phyloP scores from a whole-genome alignment of 2,113 vertebrate genomes.

The Rousettus leschenaultii region DNA sequence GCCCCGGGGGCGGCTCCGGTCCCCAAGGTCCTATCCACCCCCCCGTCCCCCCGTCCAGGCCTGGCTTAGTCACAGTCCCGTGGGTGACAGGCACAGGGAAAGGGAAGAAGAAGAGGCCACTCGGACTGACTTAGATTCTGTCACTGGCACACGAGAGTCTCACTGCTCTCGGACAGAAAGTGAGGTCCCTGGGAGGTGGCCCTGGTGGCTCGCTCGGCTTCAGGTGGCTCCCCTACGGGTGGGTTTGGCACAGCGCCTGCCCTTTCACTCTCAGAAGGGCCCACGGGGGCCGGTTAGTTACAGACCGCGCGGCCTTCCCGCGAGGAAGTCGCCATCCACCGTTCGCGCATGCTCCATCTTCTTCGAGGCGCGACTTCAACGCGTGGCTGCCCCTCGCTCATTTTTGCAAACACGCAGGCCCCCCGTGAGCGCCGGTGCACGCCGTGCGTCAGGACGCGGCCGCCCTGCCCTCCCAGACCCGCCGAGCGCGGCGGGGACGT shows the following conservation, averaged over 20 bases:
- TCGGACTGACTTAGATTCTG: neutral
- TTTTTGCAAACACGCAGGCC: neutral
- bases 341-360: fast-evolving
- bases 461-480: fast-evolving
- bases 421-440: fast-evolving
- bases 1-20: neutral
- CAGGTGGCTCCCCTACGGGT: fast-evolving
- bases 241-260: neutral
- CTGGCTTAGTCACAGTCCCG: neutral
- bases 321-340: neutral
- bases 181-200: neutral
- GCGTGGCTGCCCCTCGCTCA: neutral
- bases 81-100: neutral
- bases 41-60: neutral
- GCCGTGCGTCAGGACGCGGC: fast-evolving
- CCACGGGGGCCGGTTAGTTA: fast-evolving
- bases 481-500: fast-evolving
- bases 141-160: neutral
- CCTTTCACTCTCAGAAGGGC: neutral
- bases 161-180: no score
- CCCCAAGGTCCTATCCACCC: neutral
- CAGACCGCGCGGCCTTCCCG: neutral
- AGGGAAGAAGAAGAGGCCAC: neutral
- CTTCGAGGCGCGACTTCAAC: no score
- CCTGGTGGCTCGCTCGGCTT: neutral